Base-by-base conservation (phyloP, 2,797 vertebrate species). In the Galago senegalensis region DNA sequence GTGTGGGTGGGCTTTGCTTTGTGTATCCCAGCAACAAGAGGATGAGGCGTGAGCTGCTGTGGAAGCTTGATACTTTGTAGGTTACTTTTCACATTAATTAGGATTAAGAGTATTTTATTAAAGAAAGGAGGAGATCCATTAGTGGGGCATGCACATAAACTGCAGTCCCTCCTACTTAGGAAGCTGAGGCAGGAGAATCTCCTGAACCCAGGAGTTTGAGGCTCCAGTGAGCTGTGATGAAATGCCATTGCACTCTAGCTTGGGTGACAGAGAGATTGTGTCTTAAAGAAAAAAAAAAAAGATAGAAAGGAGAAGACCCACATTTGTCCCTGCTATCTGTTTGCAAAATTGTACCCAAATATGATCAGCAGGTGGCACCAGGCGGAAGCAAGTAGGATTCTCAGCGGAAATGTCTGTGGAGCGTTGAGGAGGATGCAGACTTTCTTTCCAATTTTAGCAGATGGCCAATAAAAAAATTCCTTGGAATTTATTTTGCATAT, bases 401-500 rank as follows among this genome's bases (percentile, higher is more conserved):
- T 94, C 77, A 58, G 95, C 61, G 87, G 92, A 92, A 96, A 72
- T 1, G 0, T 96, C 86, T 81, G 76, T 79, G 65, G 95, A 56
- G 73, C 82, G 58, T 75, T 25, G 85, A 97, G 79, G 95, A 97
- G 7, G 73, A 90, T 73, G 69, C 65, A 31, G 84, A 0, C 93
- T 97, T 95, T 88, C 97, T 96, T 98, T 98, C 98, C 97, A 98
- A 94, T 97, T 97, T 96, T 92, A 98, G 98, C 98, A 99, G 98
- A 98, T 99, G 98, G 98, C 98, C 97, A 86, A 93, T 98, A 97
- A 97, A 98, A 98, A 95, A 98, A 96, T 96, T 98, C 97, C 96
- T 96, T 96, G 89, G 98, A 98, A 97, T 98, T 98, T 98, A 96
- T 98, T 98, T 97, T 98, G 97, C 98, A 98, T 98, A 98, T 98